Base-by-base conservation (phyloP, 1,140 invertebrate species). In the Ceratosolen solmsi region DNA sequence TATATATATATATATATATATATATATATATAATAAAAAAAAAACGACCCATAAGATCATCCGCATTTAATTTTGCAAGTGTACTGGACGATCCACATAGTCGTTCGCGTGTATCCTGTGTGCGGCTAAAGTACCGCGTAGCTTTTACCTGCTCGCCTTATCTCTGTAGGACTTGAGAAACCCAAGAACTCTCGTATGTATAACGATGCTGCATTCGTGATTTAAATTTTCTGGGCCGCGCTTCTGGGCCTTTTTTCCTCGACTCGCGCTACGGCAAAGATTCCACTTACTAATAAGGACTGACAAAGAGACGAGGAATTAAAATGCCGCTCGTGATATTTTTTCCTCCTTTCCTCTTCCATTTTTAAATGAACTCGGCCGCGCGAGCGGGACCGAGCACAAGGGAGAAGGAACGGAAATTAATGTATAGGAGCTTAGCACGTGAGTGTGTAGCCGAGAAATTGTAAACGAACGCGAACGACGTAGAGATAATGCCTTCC, bases 231-330 rank as follows among this genome's bases (percentile, higher is more conserved):
- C 46, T 49, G 41, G 41, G 17, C 41, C 58, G 17, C 17, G 3
- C 22, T 4, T n/a, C 17, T 33, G 11, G 30, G 27, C 33, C 33
- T 22, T 33, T 56, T 11, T 74, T n/a, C 30, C 49, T n/a, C 3
- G 8, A 9, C 56, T 15, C 25, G 7, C n/a, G 36, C 20, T 13
- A 54, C 46, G 46, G 25, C 71, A 2, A 54, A 54, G 71, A 73
- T 51, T 73, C 71, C 46, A 73, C 46, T 73, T 51, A 49, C 41
- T 68, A 77, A 77, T 77, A 77, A 79, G 63, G 49, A 70, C 46
- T 54, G 76, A 38, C 27, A 49, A 56, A 68, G 63, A 70, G 20
- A 13, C 46, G 38, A 17, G 63, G 46, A 60, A 79, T 72, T 58
- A 79, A 79, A 71, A 79, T 71, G 49, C 49, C n/a, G 60, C 65